Evolutionary conservation across 2,888 invertebrate genomes (phyloP), one percentile per base, ranked within the genome.

Genomic region (Platerodrilus igneus): DNA sequence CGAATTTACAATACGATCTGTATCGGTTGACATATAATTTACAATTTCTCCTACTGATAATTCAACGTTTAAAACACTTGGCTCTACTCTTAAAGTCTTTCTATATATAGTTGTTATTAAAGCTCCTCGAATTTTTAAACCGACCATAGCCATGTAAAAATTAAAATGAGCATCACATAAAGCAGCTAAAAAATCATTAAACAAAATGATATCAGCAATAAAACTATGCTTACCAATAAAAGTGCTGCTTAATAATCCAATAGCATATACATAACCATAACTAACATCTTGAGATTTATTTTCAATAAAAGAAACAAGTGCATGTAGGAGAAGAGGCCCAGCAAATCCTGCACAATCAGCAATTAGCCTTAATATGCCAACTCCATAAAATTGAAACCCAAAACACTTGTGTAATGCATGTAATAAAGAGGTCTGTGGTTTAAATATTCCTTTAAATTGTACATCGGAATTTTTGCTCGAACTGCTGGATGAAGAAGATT

Each of bases 11-110:
- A 97, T 89, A 52, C 96, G 78, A 64, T 96, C 94, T 0, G 89
- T 86, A 64, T 99, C 97, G 0, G 93, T 93, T 17, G 94, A 95
- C 88, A 97, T 93, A 54, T 92, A 88, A 69, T 97, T 97, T 2
- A 95, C 79, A 39, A 97, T 85, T 72, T 96, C 89, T 0, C 96
- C 96, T 22, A 85, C 74, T 8, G 74, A 76, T 62, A 74, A 77
- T 37, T 57, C 62, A 43, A 56, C 67, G 53, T 58, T 67, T 49
- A 57, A 58, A 37, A 56, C 57, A 50, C 63, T 62, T 7, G 58
- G 53, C 37, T 62, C 57, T n/a, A 66, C 66, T 13, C 68, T 68
- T 15, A 85, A 63, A 6, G 78, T 75, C 64, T 84, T 85, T 47
- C 83, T 75, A 58, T 95, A 91, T 42, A 92, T 76, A 8, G 85